phyloP scores from a whole-genome alignment of 2,888 invertebrate species.

The Rhingia campestris region DNA sequence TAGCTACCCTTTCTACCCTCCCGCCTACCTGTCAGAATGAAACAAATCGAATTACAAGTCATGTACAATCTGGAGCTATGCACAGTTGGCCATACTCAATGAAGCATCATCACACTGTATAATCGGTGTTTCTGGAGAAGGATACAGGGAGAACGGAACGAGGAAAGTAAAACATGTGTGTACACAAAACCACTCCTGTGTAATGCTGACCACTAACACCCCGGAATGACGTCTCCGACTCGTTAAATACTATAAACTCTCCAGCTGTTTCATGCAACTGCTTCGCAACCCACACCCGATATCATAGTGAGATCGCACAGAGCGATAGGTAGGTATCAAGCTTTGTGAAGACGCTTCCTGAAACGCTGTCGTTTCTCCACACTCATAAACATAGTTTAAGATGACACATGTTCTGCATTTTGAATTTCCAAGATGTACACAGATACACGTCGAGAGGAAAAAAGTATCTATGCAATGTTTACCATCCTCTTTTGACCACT shows the following conservation, averaged over 20 bases:
- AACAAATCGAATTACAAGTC: conserved; percentile 37
- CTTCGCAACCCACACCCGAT: conserved; percentile 62
- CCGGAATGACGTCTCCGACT: conserved; percentile 49
- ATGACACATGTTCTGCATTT: conserved; percentile 74
- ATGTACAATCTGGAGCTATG: neutral
- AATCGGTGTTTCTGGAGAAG: too few species aligned
- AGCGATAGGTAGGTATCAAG: conserved; percentile 19
- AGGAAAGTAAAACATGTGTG: conserved; percentile 51
- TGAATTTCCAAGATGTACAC: conserved; percentile 60
- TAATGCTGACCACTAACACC: conserved; percentile 51
- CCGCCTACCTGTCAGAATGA: conserved; percentile 34
- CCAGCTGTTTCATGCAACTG: conserved; percentile 56
- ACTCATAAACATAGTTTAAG: conserved; percentile 44
- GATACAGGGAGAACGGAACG: neutral
- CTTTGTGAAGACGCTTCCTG: conserved; percentile 59
- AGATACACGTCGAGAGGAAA: conserved; percentile 41
- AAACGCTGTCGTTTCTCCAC: conserved; percentile 37
- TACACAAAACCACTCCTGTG: conserved; percentile 47
- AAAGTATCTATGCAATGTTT: conserved; percentile 64
- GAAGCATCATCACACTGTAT: conserved; percentile 32
- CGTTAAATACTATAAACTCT: conserved; percentile 35
- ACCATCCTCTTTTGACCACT: conserved; percentile 60
- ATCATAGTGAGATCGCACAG: conserved; percentile 44
- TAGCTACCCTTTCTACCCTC: neutral
- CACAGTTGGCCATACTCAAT: conserved; percentile 12